Percentiles rank a stretch among this genome's conserved stretches.
Conservation (phyloP, 2,797 vertebrate species). For the Poeciliopsis turneri region DNA sequence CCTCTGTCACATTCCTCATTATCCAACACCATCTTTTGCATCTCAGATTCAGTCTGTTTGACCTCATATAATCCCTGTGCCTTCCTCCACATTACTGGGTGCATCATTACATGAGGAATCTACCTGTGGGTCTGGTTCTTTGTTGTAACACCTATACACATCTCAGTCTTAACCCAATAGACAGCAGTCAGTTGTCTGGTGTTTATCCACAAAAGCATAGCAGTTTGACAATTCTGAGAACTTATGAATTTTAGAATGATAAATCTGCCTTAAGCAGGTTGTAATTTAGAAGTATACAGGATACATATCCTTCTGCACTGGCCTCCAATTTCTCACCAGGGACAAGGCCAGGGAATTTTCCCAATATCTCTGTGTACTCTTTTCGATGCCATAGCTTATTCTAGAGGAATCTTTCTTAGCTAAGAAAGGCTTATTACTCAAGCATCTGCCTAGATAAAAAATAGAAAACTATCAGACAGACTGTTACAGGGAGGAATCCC, state of each 20-base stretch:
- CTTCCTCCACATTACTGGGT: conserved; percentile 33
- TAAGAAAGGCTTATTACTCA: conserved; percentile 64
- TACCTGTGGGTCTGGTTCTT: conserved; percentile 55
- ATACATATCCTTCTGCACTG: conserved; percentile 49
- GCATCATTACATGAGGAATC: conserved; percentile 17
- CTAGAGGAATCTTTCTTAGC: conserved; percentile 50
- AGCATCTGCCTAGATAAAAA: conserved; percentile 72
- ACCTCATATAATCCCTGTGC: conserved; percentile 39
- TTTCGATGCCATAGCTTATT: conserved; percentile 61
- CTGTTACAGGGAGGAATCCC: conserved; percentile 63
- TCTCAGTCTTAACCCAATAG: conserved; percentile 28
- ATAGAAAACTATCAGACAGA: conserved; percentile 58
- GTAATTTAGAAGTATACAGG: conserved; percentile 43
- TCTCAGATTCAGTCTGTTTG: conserved; percentile 50
- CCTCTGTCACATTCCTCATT: conserved; percentile 66
- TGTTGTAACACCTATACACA: conserved; percentile 49
- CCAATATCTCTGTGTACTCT: conserved; percentile 56
- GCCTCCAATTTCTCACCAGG: conserved; percentile 57
- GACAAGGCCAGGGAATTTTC: conserved; percentile 61
- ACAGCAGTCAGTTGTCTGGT: conserved; percentile 47
- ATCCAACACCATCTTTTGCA: conserved; percentile 65
- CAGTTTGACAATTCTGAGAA: conserved; percentile 42
- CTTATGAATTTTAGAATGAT: conserved; percentile 46
- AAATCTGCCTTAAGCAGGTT: conserved; percentile 29
- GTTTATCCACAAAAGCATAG: conserved; percentile 45